These are phyloP conservation scores for Chloroceryle inda DNA, from an alignment of 2,797 vertebrate genomes.

Conservation along the genomic window DNA sequence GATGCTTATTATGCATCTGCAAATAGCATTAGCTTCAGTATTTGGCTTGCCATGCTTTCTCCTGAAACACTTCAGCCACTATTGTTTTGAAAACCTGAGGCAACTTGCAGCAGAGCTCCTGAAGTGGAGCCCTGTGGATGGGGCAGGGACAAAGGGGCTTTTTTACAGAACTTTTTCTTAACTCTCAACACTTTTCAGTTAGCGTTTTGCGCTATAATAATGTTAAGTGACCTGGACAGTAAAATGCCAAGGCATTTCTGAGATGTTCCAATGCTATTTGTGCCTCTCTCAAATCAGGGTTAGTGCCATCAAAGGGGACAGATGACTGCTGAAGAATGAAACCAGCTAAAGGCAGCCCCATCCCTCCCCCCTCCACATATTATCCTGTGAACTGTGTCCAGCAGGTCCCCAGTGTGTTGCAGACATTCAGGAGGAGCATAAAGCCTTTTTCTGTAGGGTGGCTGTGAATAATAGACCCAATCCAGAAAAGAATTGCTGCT, in stretches of 20 bases:
- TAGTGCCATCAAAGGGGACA: not conserved
- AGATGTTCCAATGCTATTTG: not conserved
- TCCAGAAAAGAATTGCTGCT: constrained; percentile 13
- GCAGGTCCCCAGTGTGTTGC: not conserved
- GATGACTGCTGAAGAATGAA: not conserved
- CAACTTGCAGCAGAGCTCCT: not conserved
- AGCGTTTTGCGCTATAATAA: not conserved
- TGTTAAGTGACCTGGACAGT: not conserved
- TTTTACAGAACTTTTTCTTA: not conserved
- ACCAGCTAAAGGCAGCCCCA: not conserved
- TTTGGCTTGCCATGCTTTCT: not conserved
- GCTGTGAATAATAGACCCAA: not conserved
- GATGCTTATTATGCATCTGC: not conserved
- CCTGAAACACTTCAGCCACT: not conserved
- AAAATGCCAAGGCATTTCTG: not conserved
- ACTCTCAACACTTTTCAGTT: not conserved
- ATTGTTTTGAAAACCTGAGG: not conserved
- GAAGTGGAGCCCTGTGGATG: not conserved
- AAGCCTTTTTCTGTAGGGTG: constrained; percentile 32
- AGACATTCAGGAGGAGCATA: not conserved
- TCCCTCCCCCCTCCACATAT: not conserved
- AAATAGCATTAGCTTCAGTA: not conserved
- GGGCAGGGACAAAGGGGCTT: not conserved
- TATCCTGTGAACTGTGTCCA: not conserved
- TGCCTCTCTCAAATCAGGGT: not conserved